Evolutionary conservation across 2,888 invertebrate species (phyloP), one percentile per base, ranked within the genome.

Genomic region (Ormyrus thymus): DNA sequence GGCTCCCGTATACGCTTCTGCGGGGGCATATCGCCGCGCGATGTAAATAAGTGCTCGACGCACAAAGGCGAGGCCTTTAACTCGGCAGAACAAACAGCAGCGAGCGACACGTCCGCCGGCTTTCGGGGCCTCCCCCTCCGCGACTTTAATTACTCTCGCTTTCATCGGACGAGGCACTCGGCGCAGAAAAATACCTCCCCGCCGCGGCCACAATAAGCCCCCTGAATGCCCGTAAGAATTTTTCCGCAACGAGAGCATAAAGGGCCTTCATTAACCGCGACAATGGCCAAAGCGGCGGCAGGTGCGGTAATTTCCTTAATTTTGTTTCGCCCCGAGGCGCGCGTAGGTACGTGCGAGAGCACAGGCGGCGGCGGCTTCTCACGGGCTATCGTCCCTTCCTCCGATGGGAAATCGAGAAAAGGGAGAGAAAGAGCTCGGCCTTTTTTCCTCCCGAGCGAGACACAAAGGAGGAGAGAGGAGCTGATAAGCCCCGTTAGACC

Each of bases 271-370:
- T 68, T 68, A 73, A 55, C 13, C 55, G 62, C 71, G 53, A 78
- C 78, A 78, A 73, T 70, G 15, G 50, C 29, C 29, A 6, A 50
- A 10, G 74, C 45, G 29, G 43, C 55, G 61, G 56, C 78, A 78
- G 78, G 73, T 68, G 78, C 68, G 53, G 72, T 68, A 78, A 68
- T 78, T 78, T 66, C 61, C 78, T 68, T 68, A 78, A 78, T 72
- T 29, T 73, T 72, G 72, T 77, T 72, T 56, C 56, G 29, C 50
- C 45, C 62, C 62, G 50, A 64, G 55, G 53, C 13, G 10, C 0
- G 48, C 7, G 71, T 64, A 13, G 64, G 45, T 29, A 6, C 46
- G 59, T 29, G 29, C 15, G 46, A n/a, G 53, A 53, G 65, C 58
- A 65, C 65, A 50, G 48, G 50, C 55, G 3, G 29, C 29, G 29